Conservation (phyloP, 2,888 invertebrate genomes). For the Dilophus febrilis region DNA sequence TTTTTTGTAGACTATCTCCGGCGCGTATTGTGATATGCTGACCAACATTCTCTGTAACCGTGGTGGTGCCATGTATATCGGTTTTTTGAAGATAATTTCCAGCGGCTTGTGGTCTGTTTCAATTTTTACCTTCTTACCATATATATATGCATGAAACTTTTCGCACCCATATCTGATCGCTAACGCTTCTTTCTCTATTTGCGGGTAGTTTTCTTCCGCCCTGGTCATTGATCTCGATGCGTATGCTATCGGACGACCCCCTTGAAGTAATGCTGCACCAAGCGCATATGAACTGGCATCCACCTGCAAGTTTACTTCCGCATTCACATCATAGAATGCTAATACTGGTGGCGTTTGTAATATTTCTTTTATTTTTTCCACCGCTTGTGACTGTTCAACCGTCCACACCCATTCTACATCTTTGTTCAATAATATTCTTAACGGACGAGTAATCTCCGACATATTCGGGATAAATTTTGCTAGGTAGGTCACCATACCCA, state of each 20-base stretch:
- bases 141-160: slow-evolving; percentile 20
- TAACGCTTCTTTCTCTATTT: slow-evolving; percentile 21
- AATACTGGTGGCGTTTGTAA: slow-evolving; percentile 12
- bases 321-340: slow-evolving; percentile 15
- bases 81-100: slow-evolving; percentile 16
- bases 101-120: slow-evolving; percentile 17
- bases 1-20: slow-evolving; percentile 12
- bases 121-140: slow-evolving; percentile 14
- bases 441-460: slow-evolving; percentile 7
- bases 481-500: slow-evolving; percentile 12
- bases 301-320: slow-evolving; percentile 14
- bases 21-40: slow-evolving; percentile 13
- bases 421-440: slow-evolving; percentile 7
- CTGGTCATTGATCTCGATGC: slow-evolving; percentile 17
- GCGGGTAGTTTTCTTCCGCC: slow-evolving; percentile 16
- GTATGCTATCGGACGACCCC: slow-evolving; percentile 19
- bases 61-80: slow-evolving; percentile 8
- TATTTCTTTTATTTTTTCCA: slow-evolving; percentile 7
- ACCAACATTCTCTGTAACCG: slow-evolving; percentile 16
- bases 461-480: slow-evolving; percentile 10
- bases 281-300: slow-evolving; percentile 12
- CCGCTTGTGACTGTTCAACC: slow-evolving; percentile 5
- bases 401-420: slow-evolving; percentile 9
- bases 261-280: slow-evolving; percentile 20
- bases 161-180: slow-evolving; percentile 19